Conservation (phyloP, 1,140 invertebrate species). For the Lasioglossum baleicum region DNA sequence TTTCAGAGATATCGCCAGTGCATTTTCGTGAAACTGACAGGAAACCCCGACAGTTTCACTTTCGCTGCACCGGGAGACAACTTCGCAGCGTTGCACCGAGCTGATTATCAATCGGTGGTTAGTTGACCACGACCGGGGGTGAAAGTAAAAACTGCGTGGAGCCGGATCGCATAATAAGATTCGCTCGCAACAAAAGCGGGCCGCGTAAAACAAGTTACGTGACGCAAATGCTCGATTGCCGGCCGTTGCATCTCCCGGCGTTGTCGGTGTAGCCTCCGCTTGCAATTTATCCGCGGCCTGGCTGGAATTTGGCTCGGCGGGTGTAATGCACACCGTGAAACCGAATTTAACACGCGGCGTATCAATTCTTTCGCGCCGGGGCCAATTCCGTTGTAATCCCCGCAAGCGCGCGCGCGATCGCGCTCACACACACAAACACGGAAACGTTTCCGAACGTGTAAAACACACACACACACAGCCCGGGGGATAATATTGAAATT, state of each 20-base stretch:
- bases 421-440: no score
- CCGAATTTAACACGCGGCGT: slow-evolving; percentile 47
- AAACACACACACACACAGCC: no score
- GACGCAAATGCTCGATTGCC: slow-evolving; percentile 71
- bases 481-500: slow-evolving; percentile 5
- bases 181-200: slow-evolving; percentile 71
- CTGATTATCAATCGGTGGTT: background rate
- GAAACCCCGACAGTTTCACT: no score
- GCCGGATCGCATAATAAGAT: slow-evolving; percentile 67
- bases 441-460: background rate
- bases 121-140: slow-evolving; percentile 7
- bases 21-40: no score
- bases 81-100: background rate
- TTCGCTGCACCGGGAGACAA: no score
- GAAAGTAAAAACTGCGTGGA: slow-evolving; percentile 66
- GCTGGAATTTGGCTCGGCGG: slow-evolving; percentile 3
- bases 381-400: slow-evolving; percentile 43
- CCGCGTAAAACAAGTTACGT: slow-evolving; percentile 74
- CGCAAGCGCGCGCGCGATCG: background rate
- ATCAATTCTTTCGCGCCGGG: slow-evolving; percentile 38
- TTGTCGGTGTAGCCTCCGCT: slow-evolving; percentile 18
- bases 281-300: slow-evolving; percentile 56
- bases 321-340: slow-evolving; percentile 60
- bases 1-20: no score
- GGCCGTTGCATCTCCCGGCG: slow-evolving; percentile 15